Conservation (phyloP, 2,113 vertebrate genomes). For the Echinops telfairi region DNA sequence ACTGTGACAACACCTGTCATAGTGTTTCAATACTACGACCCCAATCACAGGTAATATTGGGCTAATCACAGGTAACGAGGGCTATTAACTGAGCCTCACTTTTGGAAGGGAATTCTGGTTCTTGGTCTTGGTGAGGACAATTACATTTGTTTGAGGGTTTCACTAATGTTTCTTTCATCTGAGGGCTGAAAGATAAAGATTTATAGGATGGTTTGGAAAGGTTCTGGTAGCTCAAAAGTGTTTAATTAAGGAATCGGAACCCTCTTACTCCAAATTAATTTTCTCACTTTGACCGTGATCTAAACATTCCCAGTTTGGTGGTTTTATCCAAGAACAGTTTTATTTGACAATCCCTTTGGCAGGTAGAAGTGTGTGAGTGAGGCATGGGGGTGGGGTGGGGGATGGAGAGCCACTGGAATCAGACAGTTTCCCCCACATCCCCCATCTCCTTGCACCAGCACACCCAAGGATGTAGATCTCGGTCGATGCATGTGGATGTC, state of each 20-base stretch:
- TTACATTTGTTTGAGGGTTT: background rate
- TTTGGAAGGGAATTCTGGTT: background rate
- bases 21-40: too few relatives aligned
- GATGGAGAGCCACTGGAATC: background rate
- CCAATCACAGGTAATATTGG: background rate
- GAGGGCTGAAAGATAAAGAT: background rate
- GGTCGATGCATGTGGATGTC: background rate
- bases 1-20: too few relatives aligned
- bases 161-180: background rate
- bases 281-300: background rate
- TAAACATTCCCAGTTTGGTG: background rate
- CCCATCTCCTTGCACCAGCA: background rate
- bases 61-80: background rate
- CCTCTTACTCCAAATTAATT: too few relatives aligned
- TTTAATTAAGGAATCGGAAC: too few relatives aligned
- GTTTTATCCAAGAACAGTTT: background rate
- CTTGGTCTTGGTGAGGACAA: background rate
- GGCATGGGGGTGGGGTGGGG: background rate
- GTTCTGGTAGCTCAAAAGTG: too few relatives aligned
- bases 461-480: background rate
- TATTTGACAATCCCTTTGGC: background rate
- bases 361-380: background rate
- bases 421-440: background rate
- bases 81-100: background rate
- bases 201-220: background rate